phyloP scores from a whole-genome alignment of 2,888 invertebrate genomes.

The Drosophila falleni region DNA sequence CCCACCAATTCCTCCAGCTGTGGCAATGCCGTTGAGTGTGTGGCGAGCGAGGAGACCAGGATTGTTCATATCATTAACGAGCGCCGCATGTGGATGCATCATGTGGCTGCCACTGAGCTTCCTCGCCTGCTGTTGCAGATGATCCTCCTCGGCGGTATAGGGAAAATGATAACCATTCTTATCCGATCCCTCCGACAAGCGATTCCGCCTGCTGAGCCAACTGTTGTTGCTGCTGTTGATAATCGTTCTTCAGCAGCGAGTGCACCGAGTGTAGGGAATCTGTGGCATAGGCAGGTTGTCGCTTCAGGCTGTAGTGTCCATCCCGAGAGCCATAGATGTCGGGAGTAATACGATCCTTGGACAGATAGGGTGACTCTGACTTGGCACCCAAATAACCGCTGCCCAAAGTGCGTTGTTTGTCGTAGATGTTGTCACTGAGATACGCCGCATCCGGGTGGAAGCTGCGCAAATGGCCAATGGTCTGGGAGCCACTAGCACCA shows the following conservation, averaged over 20 bases:
- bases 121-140: conserved; percentile 86
- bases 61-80: conserved; percentile 87
- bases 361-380: conserved; percentile 84
- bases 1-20: background rate
- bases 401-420: conserved; percentile 83
- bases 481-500: conserved; percentile 80
- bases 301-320: conserved; percentile 83
- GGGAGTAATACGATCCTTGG: conserved; percentile 84
- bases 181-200: conserved; percentile 90
- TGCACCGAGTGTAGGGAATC: conserved; percentile 85
- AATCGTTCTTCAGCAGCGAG: conserved; percentile 84
- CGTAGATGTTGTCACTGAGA: conserved; percentile 84
- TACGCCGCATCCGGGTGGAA: conserved; percentile 84
- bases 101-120: conserved; percentile 73
- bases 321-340: conserved; percentile 85
- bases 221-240: conserved; percentile 83
- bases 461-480: conserved; percentile 84
- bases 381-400: conserved; percentile 82
- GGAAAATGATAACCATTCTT: conserved; percentile 94
- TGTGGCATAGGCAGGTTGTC: conserved; percentile 80
- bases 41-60: conserved; percentile 84
- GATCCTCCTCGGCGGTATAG: conserved; percentile 93
- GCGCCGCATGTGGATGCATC: conserved; percentile 59
- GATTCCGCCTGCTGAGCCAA: conserved; percentile 87
- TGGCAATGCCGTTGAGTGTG: conserved; percentile 71